These are phyloP conservation scores for Mellivora capensis DNA, from an alignment of 2,113 vertebrate species.

Conservation along the genomic window DNA sequence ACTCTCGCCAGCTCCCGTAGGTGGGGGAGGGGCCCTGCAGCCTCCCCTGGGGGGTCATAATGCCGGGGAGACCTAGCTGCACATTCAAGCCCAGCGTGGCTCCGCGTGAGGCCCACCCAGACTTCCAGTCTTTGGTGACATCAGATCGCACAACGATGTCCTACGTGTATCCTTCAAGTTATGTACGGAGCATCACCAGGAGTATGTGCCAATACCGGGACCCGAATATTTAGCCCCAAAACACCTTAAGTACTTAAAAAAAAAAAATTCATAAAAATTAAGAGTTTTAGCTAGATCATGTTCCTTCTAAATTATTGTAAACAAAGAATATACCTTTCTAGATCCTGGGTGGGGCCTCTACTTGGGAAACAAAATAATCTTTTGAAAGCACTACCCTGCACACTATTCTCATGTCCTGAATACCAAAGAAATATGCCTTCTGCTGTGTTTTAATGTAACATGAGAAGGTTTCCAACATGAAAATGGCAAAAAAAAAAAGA, in stretches of 20 bases:
- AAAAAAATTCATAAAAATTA: not conserved
- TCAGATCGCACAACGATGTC: no score
- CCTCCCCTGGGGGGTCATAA: rapidly evolving
- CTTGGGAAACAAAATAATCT: not conserved
- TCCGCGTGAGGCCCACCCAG: rapidly evolving
- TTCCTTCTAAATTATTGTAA: not conserved
- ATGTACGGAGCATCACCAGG: rapidly evolving
- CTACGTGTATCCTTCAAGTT: rapidly evolving
- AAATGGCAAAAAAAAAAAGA: not conserved
- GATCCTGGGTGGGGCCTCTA: rapidly evolving
- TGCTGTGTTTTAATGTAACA: rapidly evolving
- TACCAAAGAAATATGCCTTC: not conserved
- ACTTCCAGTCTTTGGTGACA: not conserved
- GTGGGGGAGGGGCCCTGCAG: rapidly evolving
- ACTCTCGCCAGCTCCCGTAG: rapidly evolving
- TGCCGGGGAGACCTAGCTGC: rapidly evolving
- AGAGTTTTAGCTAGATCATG: not conserved
- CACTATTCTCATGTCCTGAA: not conserved
- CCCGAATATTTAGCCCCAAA: not conserved
- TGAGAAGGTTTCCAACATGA: not conserved
- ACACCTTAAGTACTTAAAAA: not conserved
- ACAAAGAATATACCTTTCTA: not conserved
- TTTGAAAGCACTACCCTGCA: not conserved
- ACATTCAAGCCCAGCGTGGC: rapidly evolving
- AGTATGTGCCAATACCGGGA: rapidly evolving